Evolutionary conservation across 2,797 vertebrate species (phyloP).

Genomic region (Benthosema pterotum): DNA sequence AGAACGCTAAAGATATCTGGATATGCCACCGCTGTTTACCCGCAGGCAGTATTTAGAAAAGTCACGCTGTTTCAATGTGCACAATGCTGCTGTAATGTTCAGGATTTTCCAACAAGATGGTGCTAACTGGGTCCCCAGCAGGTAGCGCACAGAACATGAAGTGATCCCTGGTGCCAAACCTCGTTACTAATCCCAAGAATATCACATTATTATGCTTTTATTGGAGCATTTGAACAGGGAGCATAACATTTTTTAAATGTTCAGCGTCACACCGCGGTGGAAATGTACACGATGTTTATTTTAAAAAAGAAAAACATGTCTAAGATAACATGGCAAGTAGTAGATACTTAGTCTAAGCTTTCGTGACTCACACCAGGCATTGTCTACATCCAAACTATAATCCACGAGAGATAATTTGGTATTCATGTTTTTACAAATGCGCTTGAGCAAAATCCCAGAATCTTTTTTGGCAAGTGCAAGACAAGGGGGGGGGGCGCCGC

Average conservation of each 20-base stretch:
- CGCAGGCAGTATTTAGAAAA: constrained; percentile 37
- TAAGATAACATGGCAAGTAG: constrained; percentile 27
- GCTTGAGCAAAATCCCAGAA: constrained; percentile 78
- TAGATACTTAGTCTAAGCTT: constrained; percentile 59
- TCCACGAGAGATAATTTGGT: constrained; percentile 78
- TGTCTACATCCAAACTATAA: constrained; percentile 74
- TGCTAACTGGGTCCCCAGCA: background rate
- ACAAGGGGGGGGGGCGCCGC: constrained; percentile 68
- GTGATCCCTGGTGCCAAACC: constrained; percentile 4
- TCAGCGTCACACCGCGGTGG: no score
- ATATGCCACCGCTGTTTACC: constrained; percentile 39
- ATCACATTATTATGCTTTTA: no score
- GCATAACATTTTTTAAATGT: no score
- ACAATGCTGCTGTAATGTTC: constrained; percentile 9
- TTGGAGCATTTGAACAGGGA: no score
- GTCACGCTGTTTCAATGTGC: constrained; percentile 10
- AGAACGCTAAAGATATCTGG: constrained; percentile 47
- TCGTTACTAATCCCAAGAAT: no score
- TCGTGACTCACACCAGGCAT: constrained; percentile 69
- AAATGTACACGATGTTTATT: constrained; percentile 28
- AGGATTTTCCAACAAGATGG: background rate
- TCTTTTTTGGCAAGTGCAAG: constrained; percentile 75
- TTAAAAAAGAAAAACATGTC: constrained; percentile 10
- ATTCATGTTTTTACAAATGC: constrained; percentile 83
- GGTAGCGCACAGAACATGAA: constrained; percentile 17